These are phyloP conservation scores for Mesocricetus auratus DNA, from an alignment of 2,113 vertebrate species.

Conservation along the genomic window DNA sequence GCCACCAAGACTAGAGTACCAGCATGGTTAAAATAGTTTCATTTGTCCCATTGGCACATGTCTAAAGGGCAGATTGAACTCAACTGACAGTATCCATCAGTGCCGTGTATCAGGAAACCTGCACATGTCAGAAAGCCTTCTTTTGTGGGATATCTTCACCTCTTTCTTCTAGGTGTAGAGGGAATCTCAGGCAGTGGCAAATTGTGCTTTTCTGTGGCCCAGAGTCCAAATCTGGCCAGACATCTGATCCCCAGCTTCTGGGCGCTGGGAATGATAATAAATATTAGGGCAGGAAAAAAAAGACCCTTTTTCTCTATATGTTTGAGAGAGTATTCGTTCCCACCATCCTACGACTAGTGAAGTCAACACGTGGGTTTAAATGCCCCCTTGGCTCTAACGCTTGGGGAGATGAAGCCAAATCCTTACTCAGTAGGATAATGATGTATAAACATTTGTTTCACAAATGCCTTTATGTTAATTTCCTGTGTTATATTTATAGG, in stretches of 20 bases:
- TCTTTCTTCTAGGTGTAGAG: background rate
- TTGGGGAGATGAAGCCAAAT: background rate
- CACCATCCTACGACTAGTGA: background rate
- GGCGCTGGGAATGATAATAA: conserved; percentile 30
- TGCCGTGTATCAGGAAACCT: background rate
- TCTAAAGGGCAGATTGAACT: background rate
- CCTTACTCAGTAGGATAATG: background rate
- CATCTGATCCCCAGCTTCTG: background rate
- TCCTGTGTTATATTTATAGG: conserved; percentile 57
- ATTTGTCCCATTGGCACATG: fast-evolving
- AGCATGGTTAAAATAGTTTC: background rate
- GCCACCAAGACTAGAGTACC: background rate
- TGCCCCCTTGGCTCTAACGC: too few species aligned
- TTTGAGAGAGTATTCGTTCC: background rate
- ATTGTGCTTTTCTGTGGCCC: background rate
- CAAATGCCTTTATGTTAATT: conserved; percentile 58
- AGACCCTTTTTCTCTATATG: background rate
- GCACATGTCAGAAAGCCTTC: fast-evolving
- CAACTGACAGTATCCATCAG: background rate
- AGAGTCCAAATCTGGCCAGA: background rate
- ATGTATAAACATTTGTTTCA: conserved; percentile 44
- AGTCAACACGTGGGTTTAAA: background rate
- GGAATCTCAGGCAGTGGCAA: background rate
- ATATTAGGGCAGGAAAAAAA: conserved; percentile 46
- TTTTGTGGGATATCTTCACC: background rate